Percentiles rank a stretch among this genome's conserved stretches.
These are phyloP conservation scores for Leptosomus discolor DNA, from an alignment of 2,113 vertebrate species.

Conservation along the genomic window DNA sequence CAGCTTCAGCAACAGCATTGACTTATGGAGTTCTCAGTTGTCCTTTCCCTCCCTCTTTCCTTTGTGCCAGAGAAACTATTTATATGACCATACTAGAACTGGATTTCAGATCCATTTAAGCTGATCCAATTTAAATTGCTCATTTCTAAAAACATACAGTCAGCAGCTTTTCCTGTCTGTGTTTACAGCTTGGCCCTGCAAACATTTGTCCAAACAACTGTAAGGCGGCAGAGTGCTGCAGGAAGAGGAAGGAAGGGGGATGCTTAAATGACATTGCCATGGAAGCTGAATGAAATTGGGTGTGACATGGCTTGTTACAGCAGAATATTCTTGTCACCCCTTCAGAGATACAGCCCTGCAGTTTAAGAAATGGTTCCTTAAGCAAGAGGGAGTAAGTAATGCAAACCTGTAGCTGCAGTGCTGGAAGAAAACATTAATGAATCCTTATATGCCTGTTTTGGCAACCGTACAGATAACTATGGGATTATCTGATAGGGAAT, in stretches of 20 bases:
- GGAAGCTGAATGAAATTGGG: background rate
- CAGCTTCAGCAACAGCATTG: background rate
- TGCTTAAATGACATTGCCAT: conserved; percentile 8
- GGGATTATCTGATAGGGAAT: background rate
- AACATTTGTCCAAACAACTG: background rate
- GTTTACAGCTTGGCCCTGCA: background rate
- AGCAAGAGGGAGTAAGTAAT: background rate
- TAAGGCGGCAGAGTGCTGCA: background rate
- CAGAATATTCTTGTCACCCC: background rate
- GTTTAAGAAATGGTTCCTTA: background rate
- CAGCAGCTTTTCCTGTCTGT: background rate
- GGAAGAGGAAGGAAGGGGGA: background rate
- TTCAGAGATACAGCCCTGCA: background rate
- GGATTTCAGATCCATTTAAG: background rate
- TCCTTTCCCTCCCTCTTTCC: background rate
- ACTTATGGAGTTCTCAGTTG: background rate
- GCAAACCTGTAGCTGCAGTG: background rate
- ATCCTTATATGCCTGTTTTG: background rate
- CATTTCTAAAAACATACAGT: background rate
- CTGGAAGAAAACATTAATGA: background rate
- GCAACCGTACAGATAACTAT: background rate
- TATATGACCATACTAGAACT: background rate
- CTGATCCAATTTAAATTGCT: background rate
- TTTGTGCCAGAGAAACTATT: background rate
- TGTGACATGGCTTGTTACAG: background rate